Evolutionary conservation across 2,888 invertebrate genomes (phyloP).

Genomic region (Epistrophella euchroma): DNA sequence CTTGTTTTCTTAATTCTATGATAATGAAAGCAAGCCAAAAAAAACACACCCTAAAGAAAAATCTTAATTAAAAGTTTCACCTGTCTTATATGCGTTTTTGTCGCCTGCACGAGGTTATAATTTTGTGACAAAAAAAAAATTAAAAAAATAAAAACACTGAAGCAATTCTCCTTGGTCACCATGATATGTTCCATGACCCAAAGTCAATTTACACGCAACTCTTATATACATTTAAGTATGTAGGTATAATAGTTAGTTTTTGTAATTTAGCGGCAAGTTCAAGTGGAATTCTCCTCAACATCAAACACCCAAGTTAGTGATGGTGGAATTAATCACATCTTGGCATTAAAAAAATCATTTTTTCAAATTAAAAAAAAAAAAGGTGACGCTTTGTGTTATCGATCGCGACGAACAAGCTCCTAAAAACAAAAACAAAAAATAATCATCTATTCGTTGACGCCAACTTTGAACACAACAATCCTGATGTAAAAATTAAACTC

Average conservation of each 20-base stretch:
- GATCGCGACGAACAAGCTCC: constrained; percentile 66
- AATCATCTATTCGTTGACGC: constrained; percentile 48
- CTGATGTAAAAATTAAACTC: constrained; percentile 59
- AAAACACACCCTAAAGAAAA: constrained; percentile 33
- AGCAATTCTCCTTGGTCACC: constrained; percentile 42
- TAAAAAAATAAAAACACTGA: constrained; percentile 16
- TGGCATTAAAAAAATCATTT: constrained; percentile 43
- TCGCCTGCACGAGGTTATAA: constrained; percentile 21
- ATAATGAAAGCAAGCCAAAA: neutral
- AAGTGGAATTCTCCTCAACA: constrained; percentile 42
- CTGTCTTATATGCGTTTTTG: constrained; percentile 34
- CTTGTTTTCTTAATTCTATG: neutral
- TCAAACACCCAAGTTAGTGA: constrained; percentile 33
- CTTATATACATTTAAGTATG: neutral
- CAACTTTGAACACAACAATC: constrained; percentile 47
- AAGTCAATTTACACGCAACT: constrained; percentile 65
- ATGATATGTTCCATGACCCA: constrained; percentile 51
- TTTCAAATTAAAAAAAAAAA: constrained; percentile 37
- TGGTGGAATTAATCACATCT: constrained; percentile 67
- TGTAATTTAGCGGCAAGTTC: constrained; percentile 54
- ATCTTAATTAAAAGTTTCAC: constrained; percentile 23
- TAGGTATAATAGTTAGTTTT: neutral
- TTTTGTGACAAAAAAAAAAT: constrained; percentile 12
- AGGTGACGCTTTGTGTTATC: constrained; percentile 58
- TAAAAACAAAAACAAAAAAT: constrained; percentile 19